A percentile compares a stretch with the other conserved stretches of the same genome.
phyloP scores from a whole-genome alignment of 2,797 vertebrate genomes.

The Argyrosomus regius region DNA sequence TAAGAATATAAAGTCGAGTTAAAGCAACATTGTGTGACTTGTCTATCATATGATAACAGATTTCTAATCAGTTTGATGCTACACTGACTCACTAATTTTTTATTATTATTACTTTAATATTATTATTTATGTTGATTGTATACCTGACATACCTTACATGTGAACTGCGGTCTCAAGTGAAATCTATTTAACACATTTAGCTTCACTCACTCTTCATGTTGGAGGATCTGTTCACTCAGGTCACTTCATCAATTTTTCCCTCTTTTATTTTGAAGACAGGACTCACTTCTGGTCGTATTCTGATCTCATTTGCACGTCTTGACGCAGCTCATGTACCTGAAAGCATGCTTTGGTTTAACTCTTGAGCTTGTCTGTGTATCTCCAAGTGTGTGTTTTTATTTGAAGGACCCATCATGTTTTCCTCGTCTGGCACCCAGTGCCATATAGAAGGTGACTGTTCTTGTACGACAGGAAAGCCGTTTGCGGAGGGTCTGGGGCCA shows the following conservation, averaged over 20 bases:
- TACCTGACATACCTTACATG: not conserved
- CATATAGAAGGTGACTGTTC: conserved; percentile 65
- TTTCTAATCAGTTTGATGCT: too few relatives aligned
- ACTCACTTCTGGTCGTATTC: not conserved
- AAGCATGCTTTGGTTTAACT: conserved; percentile 31
- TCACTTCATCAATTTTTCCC: not conserved
- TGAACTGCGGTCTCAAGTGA: not conserved
- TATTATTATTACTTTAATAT: too few relatives aligned
- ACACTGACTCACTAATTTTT: too few relatives aligned
- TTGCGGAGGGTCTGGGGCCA: conserved; percentile 55
- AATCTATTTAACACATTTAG: not conserved
- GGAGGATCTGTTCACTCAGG: rapidly evolving
- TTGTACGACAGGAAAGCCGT: conserved; percentile 37
- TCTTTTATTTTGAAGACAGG: conserved; percentile 63
- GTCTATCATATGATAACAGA: too few relatives aligned
- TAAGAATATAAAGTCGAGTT: not conserved
- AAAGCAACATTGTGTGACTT: not conserved
- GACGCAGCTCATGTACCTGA: conserved; percentile 12
- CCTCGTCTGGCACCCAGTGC: conserved; percentile 22
- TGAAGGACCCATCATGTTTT: conserved; percentile 39
- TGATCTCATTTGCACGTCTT: not conserved
- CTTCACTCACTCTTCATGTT: not conserved
- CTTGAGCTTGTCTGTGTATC: conserved; percentile 6
- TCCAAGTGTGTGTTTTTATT: conserved; percentile 43
- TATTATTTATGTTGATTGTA: not conserved